Evolutionary conservation across 2,797 vertebrate species (phyloP), one percentile per base, ranked within the genome.

Genomic region (Diplodus puntazzo): DNA sequence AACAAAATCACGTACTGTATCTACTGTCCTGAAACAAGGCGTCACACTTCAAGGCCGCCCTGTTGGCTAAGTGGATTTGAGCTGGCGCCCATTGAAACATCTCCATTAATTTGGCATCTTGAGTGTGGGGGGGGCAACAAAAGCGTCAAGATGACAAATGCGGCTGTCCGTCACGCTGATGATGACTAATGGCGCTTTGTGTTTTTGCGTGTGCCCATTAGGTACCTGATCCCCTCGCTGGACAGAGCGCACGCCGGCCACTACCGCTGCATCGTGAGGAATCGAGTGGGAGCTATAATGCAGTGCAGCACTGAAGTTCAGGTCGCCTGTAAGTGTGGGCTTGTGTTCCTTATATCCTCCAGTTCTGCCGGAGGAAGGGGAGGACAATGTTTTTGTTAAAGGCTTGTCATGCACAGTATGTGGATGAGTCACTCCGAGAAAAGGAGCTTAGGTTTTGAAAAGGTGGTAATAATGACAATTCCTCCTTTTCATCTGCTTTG

Each of bases 211-310:
- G 68, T 88, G 69, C 70, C 79, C 82, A 9, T 3, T 89, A 99
- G 98, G 95, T 99, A 99, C 91, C 95, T 98, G 95, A 99, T 99
- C 92, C 96, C 96, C 0, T 97, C 97, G 0, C 95, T 99, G 93
- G 98, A 99, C 94, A 96, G 96, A 73, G 96, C 95, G 0, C 97
- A 99, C 0, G 97, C 98, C 0, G 98, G 98, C 74, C 97, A 97
- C 95, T 99, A 99, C 94, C 97, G 98, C 82, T 99, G 98, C 92
- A 96, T 99, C 11, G 98, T 99, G 75, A 95, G 98, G 27, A 99
- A 99, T 92, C 94, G 98, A 30, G 97, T 99, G 91, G 98, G 98
- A 0, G 97, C 98, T 0, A 95, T 99, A 87, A 97, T 99, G 92
- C 98, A 99, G 94, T 95, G 97, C 86, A 98, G 96, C 50, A 99